phyloP scores from a whole-genome alignment of 2,888 invertebrate species.

The Nasonovia ribisnigri region DNA sequence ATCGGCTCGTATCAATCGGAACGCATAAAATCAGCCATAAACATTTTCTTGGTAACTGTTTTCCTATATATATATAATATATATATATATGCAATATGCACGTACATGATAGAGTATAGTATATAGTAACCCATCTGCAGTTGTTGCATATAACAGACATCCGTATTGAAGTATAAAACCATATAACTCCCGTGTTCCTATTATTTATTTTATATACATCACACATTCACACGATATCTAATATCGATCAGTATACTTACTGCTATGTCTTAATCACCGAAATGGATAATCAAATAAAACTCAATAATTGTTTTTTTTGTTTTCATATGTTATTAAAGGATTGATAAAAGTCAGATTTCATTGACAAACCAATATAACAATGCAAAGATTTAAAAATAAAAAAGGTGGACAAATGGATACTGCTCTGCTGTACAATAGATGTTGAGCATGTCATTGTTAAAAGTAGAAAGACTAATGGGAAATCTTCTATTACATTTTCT shows the following conservation, averaged over 20 bases:
- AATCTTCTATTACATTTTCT: no score
- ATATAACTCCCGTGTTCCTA: background rate
- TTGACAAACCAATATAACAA: background rate
- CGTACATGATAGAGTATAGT: background rate
- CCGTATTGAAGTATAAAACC: conserved; percentile 11
- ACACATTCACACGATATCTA: background rate
- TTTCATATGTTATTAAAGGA: background rate
- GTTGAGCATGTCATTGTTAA: no score
- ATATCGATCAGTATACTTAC: background rate
- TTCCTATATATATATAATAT: no score
- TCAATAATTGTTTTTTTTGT: background rate
- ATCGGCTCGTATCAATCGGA: conserved; percentile 63
- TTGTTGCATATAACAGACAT: conserved; percentile 24
- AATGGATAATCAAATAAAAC: background rate
- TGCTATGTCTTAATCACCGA: background rate
- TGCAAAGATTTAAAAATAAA: background rate
- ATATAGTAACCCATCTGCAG: conserved; percentile 40
- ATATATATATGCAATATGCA: background rate
- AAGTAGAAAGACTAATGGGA: no score
- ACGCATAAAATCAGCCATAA: conserved; percentile 62
- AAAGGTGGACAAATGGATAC: no score
- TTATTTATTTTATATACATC: background rate
- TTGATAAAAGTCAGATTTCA: background rate
- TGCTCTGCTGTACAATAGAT: no score
- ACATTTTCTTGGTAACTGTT: conserved; percentile 49